Evolutionary conservation across 1,140 invertebrate genomes (phyloP).

Genomic region (Papilio dardanus): DNA sequence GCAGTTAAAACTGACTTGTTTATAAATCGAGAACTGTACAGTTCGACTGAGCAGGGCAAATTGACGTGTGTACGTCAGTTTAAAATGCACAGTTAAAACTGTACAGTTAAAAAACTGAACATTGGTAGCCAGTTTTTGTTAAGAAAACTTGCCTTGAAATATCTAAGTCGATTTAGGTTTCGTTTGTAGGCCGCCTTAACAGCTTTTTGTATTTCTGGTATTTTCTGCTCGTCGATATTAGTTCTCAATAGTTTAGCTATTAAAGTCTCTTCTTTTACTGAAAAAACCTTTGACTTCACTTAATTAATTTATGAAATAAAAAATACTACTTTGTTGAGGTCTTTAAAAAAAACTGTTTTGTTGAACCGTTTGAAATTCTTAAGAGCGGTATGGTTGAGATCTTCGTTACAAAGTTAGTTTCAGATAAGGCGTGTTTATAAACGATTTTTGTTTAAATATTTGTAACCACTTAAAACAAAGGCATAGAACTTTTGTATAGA

Average conservation of each 20-base stretch:
- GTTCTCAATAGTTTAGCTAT: constrained; percentile 51
- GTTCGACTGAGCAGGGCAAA: too few relatives aligned
- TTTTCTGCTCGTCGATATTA: constrained; percentile 44
- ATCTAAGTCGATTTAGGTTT: constrained; percentile 40
- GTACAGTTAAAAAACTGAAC: too few relatives aligned
- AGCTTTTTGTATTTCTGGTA: constrained; percentile 47
- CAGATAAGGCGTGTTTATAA: background rate
- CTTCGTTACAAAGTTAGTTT: background rate
- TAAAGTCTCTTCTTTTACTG: constrained; percentile 56
- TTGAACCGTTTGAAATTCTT: background rate
- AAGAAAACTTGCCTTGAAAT: background rate
- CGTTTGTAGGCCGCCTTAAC: constrained; percentile 50
- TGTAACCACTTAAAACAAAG: background rate
- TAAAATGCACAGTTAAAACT: too few relatives aligned
- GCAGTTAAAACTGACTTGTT: too few relatives aligned
- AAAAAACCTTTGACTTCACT: background rate
- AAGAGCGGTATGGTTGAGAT: too few relatives aligned
- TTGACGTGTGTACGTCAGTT: too few relatives aligned
- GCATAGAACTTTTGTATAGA: too few relatives aligned
- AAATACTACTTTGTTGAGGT: too few relatives aligned
- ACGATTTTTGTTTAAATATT: background rate
- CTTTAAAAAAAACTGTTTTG: background rate
- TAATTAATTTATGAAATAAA: too few relatives aligned
- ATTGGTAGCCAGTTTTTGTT: too few relatives aligned
- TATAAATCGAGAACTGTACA: too few relatives aligned